These are phyloP conservation scores for Psix sp. DNA, from an alignment of 1,140 invertebrate species.

Conservation along the genomic window DNA sequence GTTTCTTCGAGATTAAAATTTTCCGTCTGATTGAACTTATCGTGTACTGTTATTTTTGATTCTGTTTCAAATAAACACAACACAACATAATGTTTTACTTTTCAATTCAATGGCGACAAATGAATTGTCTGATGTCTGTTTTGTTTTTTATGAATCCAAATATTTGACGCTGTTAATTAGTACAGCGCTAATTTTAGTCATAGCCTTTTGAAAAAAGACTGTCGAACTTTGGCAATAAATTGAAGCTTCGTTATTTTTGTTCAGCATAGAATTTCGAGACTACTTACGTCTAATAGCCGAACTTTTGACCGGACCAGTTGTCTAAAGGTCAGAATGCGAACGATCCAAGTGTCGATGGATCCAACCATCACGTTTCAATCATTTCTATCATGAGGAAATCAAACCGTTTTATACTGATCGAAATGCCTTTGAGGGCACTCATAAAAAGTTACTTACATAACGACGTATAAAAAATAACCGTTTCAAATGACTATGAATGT, in stretches of 20 bases:
- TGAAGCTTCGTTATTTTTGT: conserved; percentile 64
- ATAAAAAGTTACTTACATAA: conserved; percentile 30
- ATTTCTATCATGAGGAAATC: conserved; percentile 56
- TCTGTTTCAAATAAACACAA: background rate
- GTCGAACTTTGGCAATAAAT: conserved; percentile 45
- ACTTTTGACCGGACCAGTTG: conserved; percentile 62
- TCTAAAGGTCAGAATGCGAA: conserved; percentile 61
- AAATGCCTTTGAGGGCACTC: conserved; percentile 6
- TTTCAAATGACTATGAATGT: background rate
- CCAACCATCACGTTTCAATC: conserved; percentile 41
- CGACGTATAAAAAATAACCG: background rate
- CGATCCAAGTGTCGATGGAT: conserved; percentile 56
- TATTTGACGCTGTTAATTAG: conserved; percentile 29
- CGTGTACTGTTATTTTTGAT: too few species aligned
- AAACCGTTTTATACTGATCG: conserved; percentile 27
- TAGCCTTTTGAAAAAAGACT: too few species aligned
- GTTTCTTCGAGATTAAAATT: too few species aligned
- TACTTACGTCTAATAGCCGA: conserved; percentile 60
- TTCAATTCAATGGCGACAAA: conserved; percentile 26
- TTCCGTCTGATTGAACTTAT: too few species aligned
- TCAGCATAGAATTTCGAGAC: conserved; percentile 51
- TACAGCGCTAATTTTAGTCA: too few species aligned
- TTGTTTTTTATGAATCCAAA: conserved; percentile 28
- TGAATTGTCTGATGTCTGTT: conserved; percentile 20
- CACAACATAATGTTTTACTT: conserved; percentile 17